These are phyloP conservation scores for Batillaria attramentaria DNA, from an alignment of 1,140 invertebrate species.

Conservation along the genomic window DNA sequence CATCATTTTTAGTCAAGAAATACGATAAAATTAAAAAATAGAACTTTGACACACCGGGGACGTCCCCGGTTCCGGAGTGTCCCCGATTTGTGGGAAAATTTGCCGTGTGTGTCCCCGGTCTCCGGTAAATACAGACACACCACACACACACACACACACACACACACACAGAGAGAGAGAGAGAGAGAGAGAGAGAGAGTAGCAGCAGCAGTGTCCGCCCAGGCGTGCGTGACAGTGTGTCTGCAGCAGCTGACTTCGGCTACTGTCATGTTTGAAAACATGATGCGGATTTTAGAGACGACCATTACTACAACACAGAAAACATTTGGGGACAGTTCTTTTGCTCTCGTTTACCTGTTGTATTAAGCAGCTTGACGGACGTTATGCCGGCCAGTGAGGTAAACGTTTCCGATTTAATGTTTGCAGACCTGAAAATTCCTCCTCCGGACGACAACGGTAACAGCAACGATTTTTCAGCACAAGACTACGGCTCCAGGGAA, in stretches of 20 bases:
- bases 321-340: background rate
- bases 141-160: constrained; percentile 2
- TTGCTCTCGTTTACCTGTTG: background rate
- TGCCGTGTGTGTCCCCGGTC: too few relatives aligned
- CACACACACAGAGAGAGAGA: constrained; percentile 6
- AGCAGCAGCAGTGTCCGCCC: background rate
- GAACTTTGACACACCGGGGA: too few relatives aligned
- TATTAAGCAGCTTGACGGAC: background rate
- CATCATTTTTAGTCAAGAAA: too few relatives aligned
- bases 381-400: background rate
- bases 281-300: background rate
- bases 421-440: constrained; percentile 22
- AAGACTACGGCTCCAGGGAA: background rate
- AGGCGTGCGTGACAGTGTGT: background rate
- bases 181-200: background rate
- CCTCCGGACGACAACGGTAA: background rate
- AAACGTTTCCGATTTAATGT: background rate
- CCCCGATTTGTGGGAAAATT: too few relatives aligned
- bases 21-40: too few relatives aligned
- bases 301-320: background rate
- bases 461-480: background rate
- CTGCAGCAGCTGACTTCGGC: background rate
- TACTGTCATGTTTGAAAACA: background rate
- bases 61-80: too few relatives aligned
- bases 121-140: too few relatives aligned